Conservation (phyloP, 2,888 invertebrate species). For the Cheilosia vulpina region DNA sequence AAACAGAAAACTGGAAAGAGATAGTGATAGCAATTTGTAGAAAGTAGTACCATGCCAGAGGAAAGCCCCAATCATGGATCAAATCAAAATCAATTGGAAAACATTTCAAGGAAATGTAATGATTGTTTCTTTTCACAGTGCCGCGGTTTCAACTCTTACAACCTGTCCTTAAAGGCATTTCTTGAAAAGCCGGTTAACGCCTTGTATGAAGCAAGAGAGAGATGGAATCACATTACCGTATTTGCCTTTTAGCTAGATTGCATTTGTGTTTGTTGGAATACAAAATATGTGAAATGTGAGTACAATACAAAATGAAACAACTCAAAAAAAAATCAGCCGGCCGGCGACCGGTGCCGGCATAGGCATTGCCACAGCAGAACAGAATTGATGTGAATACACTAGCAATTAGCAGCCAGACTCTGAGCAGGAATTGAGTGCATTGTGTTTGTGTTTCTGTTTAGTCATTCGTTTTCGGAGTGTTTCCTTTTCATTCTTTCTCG, state of each 20-base stretch:
- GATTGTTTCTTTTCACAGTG: slow-evolving; percentile 17
- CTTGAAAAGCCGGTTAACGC: slow-evolving; percentile 64
- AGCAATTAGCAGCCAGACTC: no score
- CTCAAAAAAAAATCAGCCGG: background rate
- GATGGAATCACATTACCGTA: slow-evolving; percentile 4
- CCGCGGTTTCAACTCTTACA: slow-evolving; percentile 40
- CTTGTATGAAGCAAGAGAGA: slow-evolving; percentile 43
- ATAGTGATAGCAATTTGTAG: slow-evolving; percentile 57
- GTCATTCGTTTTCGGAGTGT: no score
- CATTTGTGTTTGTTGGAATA: slow-evolving; percentile 1
- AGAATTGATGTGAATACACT: no score
- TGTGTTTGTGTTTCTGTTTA: no score
- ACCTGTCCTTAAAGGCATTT: background rate
- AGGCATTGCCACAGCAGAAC: no score
- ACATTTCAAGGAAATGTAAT: slow-evolving; percentile 27
- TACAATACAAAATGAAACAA: background rate
- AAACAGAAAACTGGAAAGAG: slow-evolving; percentile 38
- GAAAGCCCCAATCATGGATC: slow-evolving; percentile 30
- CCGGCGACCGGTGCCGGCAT: no score
- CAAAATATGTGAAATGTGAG: no score
- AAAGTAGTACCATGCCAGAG: slow-evolving; percentile 58
- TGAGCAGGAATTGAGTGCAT: no score
- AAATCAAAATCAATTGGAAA: slow-evolving; percentile 47
- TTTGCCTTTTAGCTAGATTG: background rate
- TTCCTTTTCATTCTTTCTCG: no score